phyloP scores from a whole-genome alignment of 2,888 invertebrate species.

The Desoria tigrina region DNA sequence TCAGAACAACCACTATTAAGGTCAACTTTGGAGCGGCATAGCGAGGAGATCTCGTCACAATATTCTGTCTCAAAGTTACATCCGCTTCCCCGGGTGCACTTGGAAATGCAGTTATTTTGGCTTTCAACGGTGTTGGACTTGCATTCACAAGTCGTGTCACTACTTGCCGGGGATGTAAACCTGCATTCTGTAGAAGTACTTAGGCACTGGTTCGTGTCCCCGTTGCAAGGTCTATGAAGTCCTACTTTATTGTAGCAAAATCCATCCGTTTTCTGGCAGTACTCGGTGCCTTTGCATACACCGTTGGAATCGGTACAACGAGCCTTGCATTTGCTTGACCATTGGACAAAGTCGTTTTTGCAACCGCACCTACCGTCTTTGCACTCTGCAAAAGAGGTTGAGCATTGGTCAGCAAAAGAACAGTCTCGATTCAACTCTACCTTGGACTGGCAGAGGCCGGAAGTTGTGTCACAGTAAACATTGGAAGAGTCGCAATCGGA shows the following conservation, averaged over 20 bases:
- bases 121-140: not conserved
- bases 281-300: not conserved
- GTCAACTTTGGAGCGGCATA: not conserved
- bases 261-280: not conserved
- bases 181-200: not conserved
- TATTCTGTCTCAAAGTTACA: constrained; percentile 1
- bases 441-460: not conserved
- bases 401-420: constrained; percentile 10
- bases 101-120: not conserved
- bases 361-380: not conserved
- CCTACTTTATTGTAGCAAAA: not conserved
- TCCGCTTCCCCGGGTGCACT: not conserved
- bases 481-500: not conserved
- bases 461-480: not conserved
- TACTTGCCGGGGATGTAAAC: no score
- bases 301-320: not conserved
- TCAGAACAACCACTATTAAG: not conserved
- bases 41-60: not conserved
- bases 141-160: not conserved
- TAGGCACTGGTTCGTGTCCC: not conserved
- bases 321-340: not conserved
- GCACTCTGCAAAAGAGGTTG: not conserved
- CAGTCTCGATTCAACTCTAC: not conserved
- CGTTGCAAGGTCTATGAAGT: not conserved
- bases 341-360: not conserved